These are phyloP conservation scores for Araneus ventricosus DNA, from an alignment of 1,140 invertebrate species.

Conservation along the genomic window DNA sequence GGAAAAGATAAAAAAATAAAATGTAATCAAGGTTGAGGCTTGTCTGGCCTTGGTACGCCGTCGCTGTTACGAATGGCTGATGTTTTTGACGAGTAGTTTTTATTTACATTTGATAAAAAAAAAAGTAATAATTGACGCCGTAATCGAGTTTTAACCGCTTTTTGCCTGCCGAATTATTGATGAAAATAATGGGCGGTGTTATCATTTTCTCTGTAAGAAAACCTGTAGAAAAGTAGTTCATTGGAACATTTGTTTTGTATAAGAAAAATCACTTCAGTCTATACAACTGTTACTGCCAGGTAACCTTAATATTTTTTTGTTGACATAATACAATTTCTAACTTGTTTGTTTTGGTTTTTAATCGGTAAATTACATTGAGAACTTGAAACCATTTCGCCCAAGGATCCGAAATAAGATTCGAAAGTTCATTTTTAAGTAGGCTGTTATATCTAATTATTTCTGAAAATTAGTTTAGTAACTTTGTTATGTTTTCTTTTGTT, in stretches of 20 bases:
- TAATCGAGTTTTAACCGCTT: conserved; percentile 25
- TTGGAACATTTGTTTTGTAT: neutral
- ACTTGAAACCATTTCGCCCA: neutral
- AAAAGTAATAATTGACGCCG: neutral
- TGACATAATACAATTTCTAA: neutral
- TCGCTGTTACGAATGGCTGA: neutral
- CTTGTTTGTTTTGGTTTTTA: neutral
- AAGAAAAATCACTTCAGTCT: neutral
- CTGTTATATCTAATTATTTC: neutral
- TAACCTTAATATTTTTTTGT: neutral
- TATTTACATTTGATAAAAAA: neutral
- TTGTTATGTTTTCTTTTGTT: too few species aligned
- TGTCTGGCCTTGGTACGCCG: conserved; percentile 1
- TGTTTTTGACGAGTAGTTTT: neutral
- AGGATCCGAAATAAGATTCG: neutral
- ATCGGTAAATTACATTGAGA: neutral
- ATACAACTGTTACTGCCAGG: neutral
- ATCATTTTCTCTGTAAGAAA: neutral
- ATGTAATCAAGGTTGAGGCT: conserved; percentile 33
- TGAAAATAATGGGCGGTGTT: neutral
- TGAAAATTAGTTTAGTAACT: too few species aligned
- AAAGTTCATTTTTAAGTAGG: neutral
- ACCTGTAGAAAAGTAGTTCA: conserved; percentile 9
- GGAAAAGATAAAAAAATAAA: neutral
- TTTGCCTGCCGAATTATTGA: neutral